These are phyloP conservation scores for Eucidaris tribuloides DNA, from an alignment of 35 echinoderm and acorn worm species.

Conservation along the genomic window DNA sequence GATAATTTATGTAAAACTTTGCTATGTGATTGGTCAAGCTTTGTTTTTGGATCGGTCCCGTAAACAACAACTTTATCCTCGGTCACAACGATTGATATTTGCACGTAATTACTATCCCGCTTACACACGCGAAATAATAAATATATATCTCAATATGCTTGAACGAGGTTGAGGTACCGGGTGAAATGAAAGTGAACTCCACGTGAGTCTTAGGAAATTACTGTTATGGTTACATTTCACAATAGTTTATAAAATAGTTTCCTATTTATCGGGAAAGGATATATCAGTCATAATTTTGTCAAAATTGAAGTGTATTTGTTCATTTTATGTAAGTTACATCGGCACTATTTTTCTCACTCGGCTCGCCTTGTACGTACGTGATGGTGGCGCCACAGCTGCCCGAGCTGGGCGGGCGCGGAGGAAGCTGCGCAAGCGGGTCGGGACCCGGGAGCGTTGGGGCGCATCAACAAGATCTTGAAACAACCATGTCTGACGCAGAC, in stretches of 20 bases:
- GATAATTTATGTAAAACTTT: slow-evolving; percentile 10
- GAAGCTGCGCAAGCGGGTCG: slow-evolving; percentile 61
- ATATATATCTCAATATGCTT: background rate
- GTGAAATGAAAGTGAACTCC: slow-evolving; percentile 4
- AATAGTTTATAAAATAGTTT: background rate
- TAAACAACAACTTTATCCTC: slow-evolving; percentile 14
- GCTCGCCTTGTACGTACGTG: background rate
- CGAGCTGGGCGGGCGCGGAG: slow-evolving; percentile 60
- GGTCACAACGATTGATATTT: background rate
- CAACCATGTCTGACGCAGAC: slow-evolving; percentile 45
- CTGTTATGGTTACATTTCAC: background rate
- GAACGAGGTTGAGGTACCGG: slow-evolving; percentile 3
- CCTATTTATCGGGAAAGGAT: background rate
- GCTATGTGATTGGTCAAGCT: background rate
- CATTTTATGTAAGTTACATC: background rate
- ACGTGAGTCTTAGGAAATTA: slow-evolving; percentile 9
- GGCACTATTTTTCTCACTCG: slow-evolving; percentile 10
- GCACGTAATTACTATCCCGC: background rate
- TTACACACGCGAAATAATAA: background rate
- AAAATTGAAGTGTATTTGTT: background rate
- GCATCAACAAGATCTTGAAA: slow-evolving; percentile 37
- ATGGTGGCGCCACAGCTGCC: slow-evolving; percentile 44
- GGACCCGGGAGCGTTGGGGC: slow-evolving; percentile 71
- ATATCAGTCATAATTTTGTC: too few species aligned
- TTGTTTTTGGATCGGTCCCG: background rate